These are phyloP conservation scores for Galeruca laticollis DNA, from an alignment of 2,888 invertebrate genomes.

Conservation along the genomic window DNA sequence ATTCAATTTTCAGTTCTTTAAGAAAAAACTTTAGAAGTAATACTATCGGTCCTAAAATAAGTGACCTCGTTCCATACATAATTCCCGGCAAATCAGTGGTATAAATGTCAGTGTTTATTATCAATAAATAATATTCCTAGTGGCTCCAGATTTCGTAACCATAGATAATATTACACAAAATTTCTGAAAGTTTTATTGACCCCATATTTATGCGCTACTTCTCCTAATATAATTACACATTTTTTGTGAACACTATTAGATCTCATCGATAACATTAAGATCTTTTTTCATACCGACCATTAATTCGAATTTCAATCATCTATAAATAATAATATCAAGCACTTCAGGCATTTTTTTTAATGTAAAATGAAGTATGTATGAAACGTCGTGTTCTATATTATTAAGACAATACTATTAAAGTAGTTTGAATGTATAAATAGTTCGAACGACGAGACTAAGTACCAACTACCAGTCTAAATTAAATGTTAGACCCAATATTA, in stretches of 20 bases:
- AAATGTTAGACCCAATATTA: neutral
- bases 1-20: no score
- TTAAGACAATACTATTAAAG: neutral
- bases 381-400: neutral
- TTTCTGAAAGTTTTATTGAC: neutral
- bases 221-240: neutral
- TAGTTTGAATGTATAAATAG: neutral
- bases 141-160: neutral
- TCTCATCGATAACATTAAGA: no score
- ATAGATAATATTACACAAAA: neutral
- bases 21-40: no score
- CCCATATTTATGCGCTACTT: neutral
- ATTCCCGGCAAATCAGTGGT: no score
- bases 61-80: no score
- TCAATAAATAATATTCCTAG: neutral
- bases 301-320: neutral
- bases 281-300: neutral
- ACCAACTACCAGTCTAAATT: neutral
- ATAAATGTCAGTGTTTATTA: no score
- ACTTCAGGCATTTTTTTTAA: neutral
- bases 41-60: no score
- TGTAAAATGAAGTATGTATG: neutral
- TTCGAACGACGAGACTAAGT: neutral
- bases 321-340: neutral
- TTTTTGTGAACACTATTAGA: neutral